Percentiles rank a stretch among this genome's conserved stretches.
These are phyloP conservation scores for Parasteatoda lunata DNA, from an alignment of 2,888 invertebrate genomes.

Conservation along the genomic window DNA sequence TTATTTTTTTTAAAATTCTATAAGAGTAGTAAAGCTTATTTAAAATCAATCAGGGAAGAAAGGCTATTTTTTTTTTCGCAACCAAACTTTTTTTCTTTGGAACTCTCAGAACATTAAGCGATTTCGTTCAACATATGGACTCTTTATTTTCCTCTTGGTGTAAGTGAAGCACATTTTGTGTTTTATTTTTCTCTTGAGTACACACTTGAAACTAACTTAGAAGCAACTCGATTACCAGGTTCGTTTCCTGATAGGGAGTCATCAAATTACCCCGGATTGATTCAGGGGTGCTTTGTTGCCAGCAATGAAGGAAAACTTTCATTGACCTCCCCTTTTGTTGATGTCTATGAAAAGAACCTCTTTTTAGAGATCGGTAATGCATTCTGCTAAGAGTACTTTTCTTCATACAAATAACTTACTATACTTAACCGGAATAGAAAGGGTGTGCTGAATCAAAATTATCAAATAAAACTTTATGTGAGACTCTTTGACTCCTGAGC, in stretches of 20 bases:
- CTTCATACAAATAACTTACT: conserved; percentile 8
- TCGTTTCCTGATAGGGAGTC: conserved; percentile 34
- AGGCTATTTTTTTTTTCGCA: no score
- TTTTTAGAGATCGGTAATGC: background rate
- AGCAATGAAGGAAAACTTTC: conserved; percentile 36
- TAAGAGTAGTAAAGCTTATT: no score
- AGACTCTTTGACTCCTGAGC: no score
- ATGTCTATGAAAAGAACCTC: background rate
- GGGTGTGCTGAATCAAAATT: background rate
- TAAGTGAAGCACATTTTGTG: background rate
- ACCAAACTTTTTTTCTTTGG: no score
- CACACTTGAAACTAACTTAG: conserved; percentile 16
- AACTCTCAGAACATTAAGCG: no score
- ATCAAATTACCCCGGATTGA: conserved; percentile 49
- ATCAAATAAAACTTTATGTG: no score
- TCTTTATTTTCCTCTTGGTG: no score
- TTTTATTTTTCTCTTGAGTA: background rate
- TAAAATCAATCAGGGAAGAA: no score
- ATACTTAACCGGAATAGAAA: conserved; percentile 10
- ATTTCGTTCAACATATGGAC: no score
- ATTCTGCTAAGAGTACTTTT: conserved; percentile 14
- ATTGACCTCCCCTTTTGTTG: conserved; percentile 20
- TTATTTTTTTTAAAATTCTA: no score
- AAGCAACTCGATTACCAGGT: conserved; percentile 31
- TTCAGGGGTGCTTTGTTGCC: conserved; percentile 39